Evolutionary conservation across 2,888 invertebrate genomes (phyloP).

Genomic region (Ichneumon xanthorius): DNA sequence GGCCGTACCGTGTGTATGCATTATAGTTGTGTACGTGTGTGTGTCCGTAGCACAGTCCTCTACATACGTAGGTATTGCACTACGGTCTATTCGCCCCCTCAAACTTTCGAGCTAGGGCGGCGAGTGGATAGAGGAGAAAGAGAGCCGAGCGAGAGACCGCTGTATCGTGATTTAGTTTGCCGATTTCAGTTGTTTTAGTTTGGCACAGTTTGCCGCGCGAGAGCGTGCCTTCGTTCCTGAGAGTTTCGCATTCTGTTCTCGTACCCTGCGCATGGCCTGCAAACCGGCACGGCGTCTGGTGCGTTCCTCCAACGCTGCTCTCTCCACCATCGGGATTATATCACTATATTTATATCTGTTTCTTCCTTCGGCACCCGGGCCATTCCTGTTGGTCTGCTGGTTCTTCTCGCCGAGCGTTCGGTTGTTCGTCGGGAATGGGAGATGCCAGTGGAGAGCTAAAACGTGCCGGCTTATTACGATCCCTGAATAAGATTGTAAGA

Average conservation of each 20-base stretch:
- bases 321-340: neutral
- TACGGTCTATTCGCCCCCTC: constrained; percentile 9
- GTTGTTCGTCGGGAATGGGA: neutral
- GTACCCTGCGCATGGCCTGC: constrained; percentile 20
- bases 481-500: neutral
- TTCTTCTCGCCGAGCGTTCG: constrained; percentile 3
- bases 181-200: constrained; percentile 70
- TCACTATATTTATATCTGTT: neutral
- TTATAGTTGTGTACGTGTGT: constrained; percentile 17
- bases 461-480: constrained; percentile 9
- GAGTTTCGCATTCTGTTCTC: constrained; percentile 60
- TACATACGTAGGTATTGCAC: neutral
- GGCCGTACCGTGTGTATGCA: constrained; percentile 13
- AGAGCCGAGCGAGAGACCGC: constrained; percentile 35
- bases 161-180: constrained; percentile 68
- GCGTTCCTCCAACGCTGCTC: constrained; percentile 37
- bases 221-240: constrained; percentile 14
- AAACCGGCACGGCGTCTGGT: constrained; percentile 30
- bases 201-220: constrained; percentile 62
- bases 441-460: neutral
- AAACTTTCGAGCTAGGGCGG: constrained; percentile 48
- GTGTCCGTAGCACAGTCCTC: neutral
- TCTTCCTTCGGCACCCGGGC: neutral
- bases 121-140: constrained; percentile 24
- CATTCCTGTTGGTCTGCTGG: neutral